phyloP scores from a whole-genome alignment of 2,113 vertebrate genomes.

The Leptocoma aspasia region DNA sequence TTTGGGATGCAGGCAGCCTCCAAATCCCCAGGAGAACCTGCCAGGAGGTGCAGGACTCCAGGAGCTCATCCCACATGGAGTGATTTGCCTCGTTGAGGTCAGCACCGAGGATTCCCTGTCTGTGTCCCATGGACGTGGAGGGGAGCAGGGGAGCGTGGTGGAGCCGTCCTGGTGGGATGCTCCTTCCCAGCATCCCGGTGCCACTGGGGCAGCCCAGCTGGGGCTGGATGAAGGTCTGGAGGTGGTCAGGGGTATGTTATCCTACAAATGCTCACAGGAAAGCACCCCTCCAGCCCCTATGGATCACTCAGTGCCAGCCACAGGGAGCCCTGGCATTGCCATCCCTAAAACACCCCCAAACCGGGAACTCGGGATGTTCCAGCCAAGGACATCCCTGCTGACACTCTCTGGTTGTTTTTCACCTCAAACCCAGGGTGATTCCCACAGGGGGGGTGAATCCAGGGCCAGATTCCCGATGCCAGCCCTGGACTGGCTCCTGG shows the following conservation, averaged over 20 bases:
- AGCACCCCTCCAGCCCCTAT: background rate
- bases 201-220: background rate
- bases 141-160: fast-evolving
- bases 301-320: fast-evolving
- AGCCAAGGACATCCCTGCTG: background rate
- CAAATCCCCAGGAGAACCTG: background rate
- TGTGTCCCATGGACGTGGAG: fast-evolving
- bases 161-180: background rate
- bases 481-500: background rate
- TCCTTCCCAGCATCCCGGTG: background rate
- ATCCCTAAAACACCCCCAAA: background rate
- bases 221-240: background rate
- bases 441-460: background rate
- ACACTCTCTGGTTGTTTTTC: background rate
- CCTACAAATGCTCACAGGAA: background rate
- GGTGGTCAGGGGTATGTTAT: fast-evolving
- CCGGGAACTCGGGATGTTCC: fast-evolving
- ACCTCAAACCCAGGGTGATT: background rate
- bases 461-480: background rate
- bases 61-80: background rate
- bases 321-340: fast-evolving
- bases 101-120: background rate
- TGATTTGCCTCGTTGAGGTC: fast-evolving
- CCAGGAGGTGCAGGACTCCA: background rate
- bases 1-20: background rate